These are phyloP conservation scores for Turritopsis dohrnii DNA, from an alignment of 30 jellyfish, hydroid and myxozoan genomes.

Conservation along the genomic window DNA sequence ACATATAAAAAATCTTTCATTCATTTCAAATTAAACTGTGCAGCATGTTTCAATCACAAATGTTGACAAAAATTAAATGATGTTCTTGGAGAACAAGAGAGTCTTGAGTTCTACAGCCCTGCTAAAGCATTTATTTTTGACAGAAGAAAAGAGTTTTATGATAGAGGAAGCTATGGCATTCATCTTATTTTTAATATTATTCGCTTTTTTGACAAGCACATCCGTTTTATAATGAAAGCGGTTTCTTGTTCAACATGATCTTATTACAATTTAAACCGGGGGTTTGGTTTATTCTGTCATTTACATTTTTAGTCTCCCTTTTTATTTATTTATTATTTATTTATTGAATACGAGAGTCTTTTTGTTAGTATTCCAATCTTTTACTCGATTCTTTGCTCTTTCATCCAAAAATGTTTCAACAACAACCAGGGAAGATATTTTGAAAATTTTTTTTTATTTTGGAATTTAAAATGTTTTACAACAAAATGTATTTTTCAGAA, in stretches of 20 bases:
- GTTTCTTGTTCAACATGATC: constrained; percentile 17
- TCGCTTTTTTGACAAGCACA: constrained; percentile 18
- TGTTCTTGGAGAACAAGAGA: neutral
- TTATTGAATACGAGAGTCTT: no score
- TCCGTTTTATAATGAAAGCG: constrained; percentile 21
- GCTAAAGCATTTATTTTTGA: neutral
- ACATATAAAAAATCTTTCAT: neutral
- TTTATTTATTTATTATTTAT: no score
- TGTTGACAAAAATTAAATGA: neutral
- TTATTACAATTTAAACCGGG: neutral
- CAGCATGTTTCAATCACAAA: neutral
- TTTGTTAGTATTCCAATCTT: neutral
- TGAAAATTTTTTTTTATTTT: neutral
- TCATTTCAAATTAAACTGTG: neutral
- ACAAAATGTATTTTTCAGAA: neutral
- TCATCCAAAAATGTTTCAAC: neutral
- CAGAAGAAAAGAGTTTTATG: constrained; percentile 12
- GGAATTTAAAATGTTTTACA: neutral
- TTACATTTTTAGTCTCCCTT: neutral
- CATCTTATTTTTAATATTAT: constrained; percentile 2
- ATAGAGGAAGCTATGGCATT: constrained; percentile 20
- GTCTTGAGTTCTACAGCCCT: neutral
- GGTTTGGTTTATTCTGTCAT: neutral
- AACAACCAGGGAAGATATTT: no score
- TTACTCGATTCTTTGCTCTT: neutral